These are phyloP conservation scores for Argyrosomus regius DNA, from an alignment of 2,797 vertebrate genomes.

Conservation along the genomic window DNA sequence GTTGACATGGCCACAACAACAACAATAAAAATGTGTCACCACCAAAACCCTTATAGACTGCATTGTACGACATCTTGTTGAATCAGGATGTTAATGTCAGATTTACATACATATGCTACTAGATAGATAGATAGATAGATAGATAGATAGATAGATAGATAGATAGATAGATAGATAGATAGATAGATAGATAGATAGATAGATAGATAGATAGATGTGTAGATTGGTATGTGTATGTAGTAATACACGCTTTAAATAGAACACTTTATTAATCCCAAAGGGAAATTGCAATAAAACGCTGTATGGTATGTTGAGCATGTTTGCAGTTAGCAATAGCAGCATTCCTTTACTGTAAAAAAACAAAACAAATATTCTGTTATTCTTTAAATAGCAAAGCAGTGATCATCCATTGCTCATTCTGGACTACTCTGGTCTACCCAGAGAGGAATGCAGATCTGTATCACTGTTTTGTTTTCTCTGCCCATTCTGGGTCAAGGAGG, in stretches of 20 bases:
- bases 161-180: too few species aligned
- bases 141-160: too few species aligned
- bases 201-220: too few species aligned
- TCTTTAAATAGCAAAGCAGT: slow-evolving; percentile 65
- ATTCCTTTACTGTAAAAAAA: slow-evolving; percentile 55
- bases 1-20: slow-evolving; percentile 25
- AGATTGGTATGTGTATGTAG: slow-evolving; percentile 12
- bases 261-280: slow-evolving; percentile 41
- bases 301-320: slow-evolving; percentile 51
- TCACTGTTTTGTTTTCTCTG: slow-evolving; percentile 75
- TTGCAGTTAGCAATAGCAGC: slow-evolving; percentile 42
- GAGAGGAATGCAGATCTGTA: slow-evolving; percentile 78
- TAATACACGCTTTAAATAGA: slow-evolving; percentile 36
- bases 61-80: slow-evolving; percentile 19
- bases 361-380: slow-evolving; percentile 40
- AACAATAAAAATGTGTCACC: slow-evolving; percentile 2
- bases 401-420: slow-evolving; percentile 61
- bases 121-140: too few species aligned
- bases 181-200: too few species aligned
- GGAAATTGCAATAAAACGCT: slow-evolving; percentile 49
- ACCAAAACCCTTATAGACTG: neutral
- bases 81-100: slow-evolving; percentile 30
- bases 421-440: slow-evolving; percentile 50
- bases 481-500: slow-evolving; percentile 71
- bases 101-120: slow-evolving; percentile 29